Conservation (phyloP, 2,888 invertebrate genomes). For the Stegana nigrithorax region DNA sequence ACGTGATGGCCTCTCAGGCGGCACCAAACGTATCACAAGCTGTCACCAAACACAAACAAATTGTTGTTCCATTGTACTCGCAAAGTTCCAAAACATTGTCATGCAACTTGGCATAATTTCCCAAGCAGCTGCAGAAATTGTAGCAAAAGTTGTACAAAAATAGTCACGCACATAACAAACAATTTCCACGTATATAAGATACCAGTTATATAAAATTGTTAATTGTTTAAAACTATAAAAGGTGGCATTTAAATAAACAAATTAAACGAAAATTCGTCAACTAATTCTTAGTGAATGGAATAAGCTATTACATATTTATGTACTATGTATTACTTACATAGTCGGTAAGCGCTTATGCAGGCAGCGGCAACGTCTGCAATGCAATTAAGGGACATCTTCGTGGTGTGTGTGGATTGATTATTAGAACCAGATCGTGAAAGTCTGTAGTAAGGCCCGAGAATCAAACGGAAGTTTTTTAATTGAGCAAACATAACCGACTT, state of each 20-base stretch:
- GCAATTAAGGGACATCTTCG: no score
- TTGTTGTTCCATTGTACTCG: not conserved
- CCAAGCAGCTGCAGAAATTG: conserved; percentile 1
- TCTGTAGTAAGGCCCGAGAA: no score
- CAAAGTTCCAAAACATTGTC: not conserved
- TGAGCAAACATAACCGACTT: no score
- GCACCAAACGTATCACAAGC: conserved; percentile 37
- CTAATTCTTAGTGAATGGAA: no score
- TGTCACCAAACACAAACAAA: conserved; percentile 26
- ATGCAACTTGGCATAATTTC: conserved; percentile 17
- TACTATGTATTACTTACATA: no score
- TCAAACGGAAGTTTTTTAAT: no score
- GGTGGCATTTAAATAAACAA: conserved; percentile 53
- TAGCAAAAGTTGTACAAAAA: conserved; percentile 1
- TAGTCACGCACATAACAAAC: conserved; percentile 5
- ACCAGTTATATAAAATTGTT: conserved; percentile 13
- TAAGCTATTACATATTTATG: no score
- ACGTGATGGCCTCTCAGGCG: conserved; percentile 24
- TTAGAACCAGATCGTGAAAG: no score
- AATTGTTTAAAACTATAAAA: conserved; percentile 26
- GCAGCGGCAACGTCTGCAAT: no score
- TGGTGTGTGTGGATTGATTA: no score
- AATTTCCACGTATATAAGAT: not conserved
- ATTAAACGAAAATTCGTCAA: not conserved
- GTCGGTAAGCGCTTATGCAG: no score